Conservation (phyloP, 2,888 invertebrate species). For the Mactromeris polynyma region DNA sequence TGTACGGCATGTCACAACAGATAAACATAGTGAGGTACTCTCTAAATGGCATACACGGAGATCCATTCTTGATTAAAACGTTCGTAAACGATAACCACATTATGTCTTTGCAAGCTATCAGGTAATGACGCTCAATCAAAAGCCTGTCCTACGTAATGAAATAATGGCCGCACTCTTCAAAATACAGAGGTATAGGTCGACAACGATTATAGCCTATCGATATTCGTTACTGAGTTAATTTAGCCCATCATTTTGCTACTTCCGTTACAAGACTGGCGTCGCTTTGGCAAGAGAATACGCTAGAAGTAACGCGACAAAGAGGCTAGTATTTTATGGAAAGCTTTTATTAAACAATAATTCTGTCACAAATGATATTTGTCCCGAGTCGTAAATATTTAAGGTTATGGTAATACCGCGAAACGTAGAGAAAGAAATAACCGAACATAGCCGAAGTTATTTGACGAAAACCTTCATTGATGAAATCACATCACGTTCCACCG, state of each 20-base stretch:
- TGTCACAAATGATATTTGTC: conserved; percentile 8
- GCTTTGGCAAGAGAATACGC: not conserved
- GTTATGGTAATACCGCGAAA: not conserved
- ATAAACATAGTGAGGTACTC: not conserved
- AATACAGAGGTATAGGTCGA: conserved; percentile 9
- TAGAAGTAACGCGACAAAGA: not conserved
- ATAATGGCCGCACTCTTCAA: conserved; percentile 31
- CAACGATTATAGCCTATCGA: conserved; percentile 39
- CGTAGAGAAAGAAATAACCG: not conserved
- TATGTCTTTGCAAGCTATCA: conserved; percentile 16
- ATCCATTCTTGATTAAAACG: conserved; percentile 10
- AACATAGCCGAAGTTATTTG: not conserved
- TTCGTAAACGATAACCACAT: conserved; percentile 17
- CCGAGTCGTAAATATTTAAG: conserved; percentile 10
- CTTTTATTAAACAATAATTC: conserved; percentile 23
- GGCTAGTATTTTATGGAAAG: conserved; percentile 9
- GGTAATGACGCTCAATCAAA: conserved; percentile 36
- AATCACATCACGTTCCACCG: not conserved
- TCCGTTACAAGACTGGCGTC: conserved; percentile 17
- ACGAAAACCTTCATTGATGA: not conserved
- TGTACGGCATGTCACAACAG: not conserved
- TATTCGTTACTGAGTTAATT: conserved; percentile 19
- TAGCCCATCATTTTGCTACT: not conserved
- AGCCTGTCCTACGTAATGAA: conserved; percentile 32
- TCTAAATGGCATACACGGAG: not conserved